A percentile compares a stretch with the other conserved stretches of the same genome.
phyloP scores from a whole-genome alignment of 2,797 vertebrate genomes.

The Protonibea diacanthus region DNA sequence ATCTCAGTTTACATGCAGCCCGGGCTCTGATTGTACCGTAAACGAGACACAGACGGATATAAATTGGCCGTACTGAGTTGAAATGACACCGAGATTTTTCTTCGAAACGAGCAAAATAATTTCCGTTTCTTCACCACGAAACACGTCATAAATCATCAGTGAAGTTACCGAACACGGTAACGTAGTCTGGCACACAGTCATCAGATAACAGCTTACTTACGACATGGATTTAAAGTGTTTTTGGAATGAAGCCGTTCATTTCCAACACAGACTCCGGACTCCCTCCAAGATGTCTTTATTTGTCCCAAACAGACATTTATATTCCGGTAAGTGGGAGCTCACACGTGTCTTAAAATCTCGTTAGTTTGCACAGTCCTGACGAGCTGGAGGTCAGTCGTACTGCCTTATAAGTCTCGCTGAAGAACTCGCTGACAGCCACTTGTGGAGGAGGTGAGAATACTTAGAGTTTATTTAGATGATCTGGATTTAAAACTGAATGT shows the following conservation, averaged over 20 bases:
- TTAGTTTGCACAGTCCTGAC: constrained; percentile 11
- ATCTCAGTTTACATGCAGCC: constrained; percentile 53
- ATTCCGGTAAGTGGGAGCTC: constrained; percentile 25
- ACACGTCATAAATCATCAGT: constrained; percentile 30
- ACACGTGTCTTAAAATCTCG: constrained; percentile 5
- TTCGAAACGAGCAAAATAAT: constrained; percentile 33
- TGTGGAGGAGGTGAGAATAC: constrained; percentile 14
- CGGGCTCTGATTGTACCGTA: constrained; percentile 56
- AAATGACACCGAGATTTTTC: constrained; percentile 14
- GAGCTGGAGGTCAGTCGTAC: background rate
- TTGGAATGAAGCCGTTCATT: constrained; percentile 34
- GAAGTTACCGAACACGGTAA: constrained; percentile 18
- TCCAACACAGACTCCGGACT: constrained; percentile 50
- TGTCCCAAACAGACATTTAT: constrained; percentile 34
- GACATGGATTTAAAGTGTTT: constrained; percentile 51
- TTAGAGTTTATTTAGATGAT: constrained; percentile 26
- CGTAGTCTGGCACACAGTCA: constrained; percentile 24
- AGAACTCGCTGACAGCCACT: background rate
- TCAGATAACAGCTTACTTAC: constrained; percentile 21
- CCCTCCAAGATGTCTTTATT: constrained; percentile 42
- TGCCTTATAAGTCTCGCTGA: background rate
- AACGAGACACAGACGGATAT: constrained; percentile 47
- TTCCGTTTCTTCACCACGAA: constrained; percentile 39
- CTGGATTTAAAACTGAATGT: constrained; percentile 26
- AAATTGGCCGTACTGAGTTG: constrained; percentile 34